Evolutionary conservation across 2,113 vertebrate genomes (phyloP).

Genomic region (Corvus hawaiiensis): DNA sequence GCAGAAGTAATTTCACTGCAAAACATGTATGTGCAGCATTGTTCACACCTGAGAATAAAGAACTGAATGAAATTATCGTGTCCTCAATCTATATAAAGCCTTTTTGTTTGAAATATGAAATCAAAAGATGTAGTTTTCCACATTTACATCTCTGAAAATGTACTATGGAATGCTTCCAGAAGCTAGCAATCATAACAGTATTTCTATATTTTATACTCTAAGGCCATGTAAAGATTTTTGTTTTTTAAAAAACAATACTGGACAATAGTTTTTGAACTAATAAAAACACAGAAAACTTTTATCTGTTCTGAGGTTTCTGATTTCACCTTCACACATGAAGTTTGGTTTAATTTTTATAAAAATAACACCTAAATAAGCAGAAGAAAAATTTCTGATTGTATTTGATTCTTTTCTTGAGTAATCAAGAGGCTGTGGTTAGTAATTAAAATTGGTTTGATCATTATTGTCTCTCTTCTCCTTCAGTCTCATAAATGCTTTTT

Average conservation of each 20-base stretch:
- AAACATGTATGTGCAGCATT: neutral
- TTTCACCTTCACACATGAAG: neutral
- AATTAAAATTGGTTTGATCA: neutral
- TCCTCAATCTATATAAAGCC: neutral
- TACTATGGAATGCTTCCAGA: neutral
- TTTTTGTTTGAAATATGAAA: neutral
- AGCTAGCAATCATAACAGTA: neutral
- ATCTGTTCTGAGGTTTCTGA: neutral
- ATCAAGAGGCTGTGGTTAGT: neutral
- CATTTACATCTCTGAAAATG: neutral
- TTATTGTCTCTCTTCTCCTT: neutral
- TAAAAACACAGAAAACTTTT: neutral
- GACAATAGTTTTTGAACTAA: neutral
- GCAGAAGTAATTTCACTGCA: neutral
- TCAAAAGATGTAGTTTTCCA: neutral
- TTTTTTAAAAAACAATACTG: neutral
- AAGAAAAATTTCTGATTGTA: neutral
- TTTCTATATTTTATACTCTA: neutral
- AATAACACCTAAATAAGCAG: neutral
- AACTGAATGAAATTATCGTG: neutral
- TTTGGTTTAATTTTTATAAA: neutral
- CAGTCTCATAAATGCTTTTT: neutral
- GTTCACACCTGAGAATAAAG: neutral
- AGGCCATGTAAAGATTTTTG: neutral
- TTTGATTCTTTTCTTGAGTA: neutral